Conservation (phyloP, 2,113 vertebrate species). For the Steatornis caripensis region DNA sequence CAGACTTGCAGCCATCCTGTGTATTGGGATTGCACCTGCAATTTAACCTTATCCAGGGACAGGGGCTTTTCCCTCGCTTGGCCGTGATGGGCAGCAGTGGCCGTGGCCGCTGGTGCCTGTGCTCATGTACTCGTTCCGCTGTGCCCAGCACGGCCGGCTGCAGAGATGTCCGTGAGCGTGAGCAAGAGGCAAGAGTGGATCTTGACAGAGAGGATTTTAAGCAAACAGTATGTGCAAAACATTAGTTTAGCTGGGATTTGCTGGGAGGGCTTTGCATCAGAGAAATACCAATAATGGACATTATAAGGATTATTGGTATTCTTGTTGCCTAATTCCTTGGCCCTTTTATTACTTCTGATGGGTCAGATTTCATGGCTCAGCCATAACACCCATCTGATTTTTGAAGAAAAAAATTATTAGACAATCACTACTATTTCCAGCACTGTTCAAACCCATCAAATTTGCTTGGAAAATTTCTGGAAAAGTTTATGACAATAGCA, state of each 20-base stretch:
- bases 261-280: neutral
- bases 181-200: neutral
- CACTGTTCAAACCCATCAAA: neutral
- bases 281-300: neutral
- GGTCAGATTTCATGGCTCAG: neutral
- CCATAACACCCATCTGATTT: neutral
- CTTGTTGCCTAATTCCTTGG: neutral
- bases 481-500: neutral
- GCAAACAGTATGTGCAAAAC: neutral
- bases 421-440: neutral
- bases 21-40: neutral
- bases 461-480: neutral
- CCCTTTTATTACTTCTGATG: neutral
- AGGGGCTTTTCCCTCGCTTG: neutral
- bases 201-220: neutral
- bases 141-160: rapidly evolving
- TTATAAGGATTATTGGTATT: neutral
- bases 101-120: neutral
- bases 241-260: neutral
- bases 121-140: neutral
- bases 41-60: neutral
- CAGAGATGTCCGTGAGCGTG: neutral
- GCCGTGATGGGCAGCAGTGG: neutral
- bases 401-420: neutral
- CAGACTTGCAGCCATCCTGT: neutral